A percentile compares a stretch with the other conserved stretches of the same genome.
Conservation (phyloP, 2,888 invertebrate genomes). For the Megamerina dolium region DNA sequence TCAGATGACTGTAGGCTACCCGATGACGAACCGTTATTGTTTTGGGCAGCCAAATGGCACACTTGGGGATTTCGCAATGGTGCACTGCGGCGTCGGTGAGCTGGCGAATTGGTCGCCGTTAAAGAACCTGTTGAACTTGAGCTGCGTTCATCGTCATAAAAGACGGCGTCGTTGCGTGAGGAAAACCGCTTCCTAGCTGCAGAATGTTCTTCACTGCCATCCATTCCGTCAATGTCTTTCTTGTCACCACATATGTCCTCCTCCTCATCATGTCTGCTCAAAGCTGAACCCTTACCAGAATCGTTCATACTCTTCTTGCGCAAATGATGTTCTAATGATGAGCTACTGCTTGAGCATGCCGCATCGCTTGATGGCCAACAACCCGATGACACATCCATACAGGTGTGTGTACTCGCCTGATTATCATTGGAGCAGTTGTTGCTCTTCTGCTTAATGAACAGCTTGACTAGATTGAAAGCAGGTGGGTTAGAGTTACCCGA, state of each 20-base stretch:
- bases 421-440: slow-evolving; percentile 56
- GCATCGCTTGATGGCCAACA: slow-evolving; percentile 62
- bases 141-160: slow-evolving; percentile 37
- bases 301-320: slow-evolving; percentile 50
- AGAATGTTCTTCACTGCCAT: neutral
- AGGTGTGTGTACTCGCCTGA: slow-evolving; percentile 50
- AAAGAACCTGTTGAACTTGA: slow-evolving; percentile 37
- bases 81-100: slow-evolving; percentile 42
- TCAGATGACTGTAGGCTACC: slow-evolving; percentile 47
- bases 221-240: neutral
- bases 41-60: slow-evolving; percentile 35
- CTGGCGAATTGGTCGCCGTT: slow-evolving; percentile 41
- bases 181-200: slow-evolving; percentile 6
- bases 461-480: slow-evolving; percentile 75
- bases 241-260: too few species aligned
- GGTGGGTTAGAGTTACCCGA: slow-evolving; percentile 56
- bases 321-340: slow-evolving; percentile 44
- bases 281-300: slow-evolving; percentile 49
- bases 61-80: slow-evolving; percentile 47
- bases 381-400: slow-evolving; percentile 73
- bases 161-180: slow-evolving; percentile 23
- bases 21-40: slow-evolving; percentile 44
- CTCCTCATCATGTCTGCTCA: slow-evolving; percentile 48
- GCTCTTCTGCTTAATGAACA: slow-evolving; percentile 87
- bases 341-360: slow-evolving; percentile 41